Percentiles rank a stretch among this genome's conserved stretches.
These are phyloP conservation scores for Enteromius treurensis DNA, from an alignment of 2,797 vertebrate genomes.

Conservation along the genomic window DNA sequence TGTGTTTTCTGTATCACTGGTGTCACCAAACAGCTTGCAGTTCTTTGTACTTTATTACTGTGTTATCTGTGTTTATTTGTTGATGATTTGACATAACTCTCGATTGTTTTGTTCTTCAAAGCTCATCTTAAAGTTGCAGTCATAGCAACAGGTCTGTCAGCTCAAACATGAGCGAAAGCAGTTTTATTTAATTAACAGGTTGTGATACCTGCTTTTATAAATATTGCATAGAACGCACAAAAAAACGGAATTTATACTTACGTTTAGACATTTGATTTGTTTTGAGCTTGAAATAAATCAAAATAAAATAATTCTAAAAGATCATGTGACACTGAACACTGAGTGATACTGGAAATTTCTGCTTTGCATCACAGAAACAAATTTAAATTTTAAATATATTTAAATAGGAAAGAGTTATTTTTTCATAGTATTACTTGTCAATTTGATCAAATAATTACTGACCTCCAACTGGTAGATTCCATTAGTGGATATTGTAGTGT, in stretches of 20 bases:
- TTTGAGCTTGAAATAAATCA: background rate
- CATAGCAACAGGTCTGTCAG: background rate
- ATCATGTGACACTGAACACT: background rate
- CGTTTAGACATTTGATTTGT: background rate
- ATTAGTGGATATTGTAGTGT: background rate
- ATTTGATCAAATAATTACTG: background rate
- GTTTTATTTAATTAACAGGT: background rate
- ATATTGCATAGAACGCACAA: background rate
- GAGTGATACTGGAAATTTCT: background rate
- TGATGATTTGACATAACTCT: background rate
- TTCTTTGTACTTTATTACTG: background rate
- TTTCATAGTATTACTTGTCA: background rate
- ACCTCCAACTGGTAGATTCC: background rate
- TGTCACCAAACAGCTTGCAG: background rate
- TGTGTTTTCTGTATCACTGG: background rate
- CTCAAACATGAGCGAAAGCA: background rate
- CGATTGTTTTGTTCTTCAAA: constrained; percentile 13
- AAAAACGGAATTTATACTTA: too few species aligned
- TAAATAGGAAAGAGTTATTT: background rate
- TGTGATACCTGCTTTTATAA: background rate
- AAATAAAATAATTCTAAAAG: background rate
- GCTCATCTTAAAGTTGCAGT: background rate
- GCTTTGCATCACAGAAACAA: background rate
- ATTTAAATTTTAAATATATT: background rate
- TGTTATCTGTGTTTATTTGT: background rate